These are phyloP conservation scores for Sebastes schlegelii DNA, from an alignment of 2,113 vertebrate genomes.

Conservation along the genomic window DNA sequence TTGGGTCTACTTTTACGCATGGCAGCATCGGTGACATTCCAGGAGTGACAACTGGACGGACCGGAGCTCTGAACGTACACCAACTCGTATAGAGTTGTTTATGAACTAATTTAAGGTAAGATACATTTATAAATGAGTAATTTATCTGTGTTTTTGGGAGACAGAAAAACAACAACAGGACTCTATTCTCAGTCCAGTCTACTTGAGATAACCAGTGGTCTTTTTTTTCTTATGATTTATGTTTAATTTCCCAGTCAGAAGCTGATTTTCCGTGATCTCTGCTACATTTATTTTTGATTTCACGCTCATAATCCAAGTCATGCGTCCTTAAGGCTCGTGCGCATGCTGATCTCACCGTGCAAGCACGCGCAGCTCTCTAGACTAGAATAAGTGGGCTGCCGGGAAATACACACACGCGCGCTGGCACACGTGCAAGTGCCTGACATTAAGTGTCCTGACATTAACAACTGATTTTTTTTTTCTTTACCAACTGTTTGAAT, in stretches of 20 bases:
- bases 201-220: not conserved
- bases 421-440: not conserved
- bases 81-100: not conserved
- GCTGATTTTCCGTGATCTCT: not conserved
- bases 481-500: not conserved
- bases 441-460: too few species aligned
- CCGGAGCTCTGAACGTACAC: not conserved
- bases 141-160: not conserved
- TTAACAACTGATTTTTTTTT: not conserved
- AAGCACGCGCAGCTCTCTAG: not conserved
- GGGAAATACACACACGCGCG: constrained; percentile 23
- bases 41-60: constrained; percentile 1
- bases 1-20: constrained; percentile 21
- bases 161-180: too few species aligned
- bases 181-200: not conserved
- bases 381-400: constrained; percentile 11
- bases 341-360: constrained; percentile 5
- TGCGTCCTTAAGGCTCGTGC: not conserved
- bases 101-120: constrained; percentile 10
- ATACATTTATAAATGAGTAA: rapidly evolving
- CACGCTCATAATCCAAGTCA: constrained; percentile 13
- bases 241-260: not conserved
- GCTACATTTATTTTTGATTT: not conserved
- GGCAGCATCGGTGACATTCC: constrained; percentile 9
- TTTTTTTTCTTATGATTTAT: not conserved